phyloP scores from a whole-genome alignment of 2,113 vertebrate species.

The Centropus bengalensis region DNA sequence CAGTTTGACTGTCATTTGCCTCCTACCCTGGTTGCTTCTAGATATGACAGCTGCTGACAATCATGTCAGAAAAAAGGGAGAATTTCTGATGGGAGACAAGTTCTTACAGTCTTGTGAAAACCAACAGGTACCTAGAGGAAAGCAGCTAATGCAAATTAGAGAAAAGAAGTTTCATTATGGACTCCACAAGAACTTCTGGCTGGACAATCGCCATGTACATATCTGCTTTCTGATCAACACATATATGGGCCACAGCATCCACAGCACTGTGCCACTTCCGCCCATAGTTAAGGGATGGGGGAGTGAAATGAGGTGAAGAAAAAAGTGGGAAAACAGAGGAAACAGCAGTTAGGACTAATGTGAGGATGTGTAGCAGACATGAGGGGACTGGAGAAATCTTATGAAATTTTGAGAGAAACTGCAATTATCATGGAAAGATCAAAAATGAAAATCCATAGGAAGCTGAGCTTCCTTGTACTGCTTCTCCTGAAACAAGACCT shows the following conservation, averaged over 20 bases:
- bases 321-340: background rate
- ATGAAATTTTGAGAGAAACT: background rate
- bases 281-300: background rate
- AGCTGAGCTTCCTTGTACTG: background rate
- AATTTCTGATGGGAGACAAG: background rate
- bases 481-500: background rate
- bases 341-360: background rate
- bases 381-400: background rate
- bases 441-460: constrained; percentile 13
- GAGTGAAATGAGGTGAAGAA: background rate
- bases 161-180: background rate
- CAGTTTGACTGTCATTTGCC: background rate
- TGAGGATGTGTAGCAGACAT: background rate
- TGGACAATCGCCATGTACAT: background rate
- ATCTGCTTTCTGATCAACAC: background rate
- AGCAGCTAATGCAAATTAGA: background rate
- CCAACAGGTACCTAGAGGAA: background rate
- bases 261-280: background rate
- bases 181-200: background rate
- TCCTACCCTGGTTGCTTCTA: background rate
- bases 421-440: background rate
- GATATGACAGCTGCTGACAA: background rate
- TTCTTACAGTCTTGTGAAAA: background rate
- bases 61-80: background rate
- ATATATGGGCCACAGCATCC: background rate